Evolutionary conservation across 2,113 vertebrate species (phyloP).

Genomic region (Panthera leo): DNA sequence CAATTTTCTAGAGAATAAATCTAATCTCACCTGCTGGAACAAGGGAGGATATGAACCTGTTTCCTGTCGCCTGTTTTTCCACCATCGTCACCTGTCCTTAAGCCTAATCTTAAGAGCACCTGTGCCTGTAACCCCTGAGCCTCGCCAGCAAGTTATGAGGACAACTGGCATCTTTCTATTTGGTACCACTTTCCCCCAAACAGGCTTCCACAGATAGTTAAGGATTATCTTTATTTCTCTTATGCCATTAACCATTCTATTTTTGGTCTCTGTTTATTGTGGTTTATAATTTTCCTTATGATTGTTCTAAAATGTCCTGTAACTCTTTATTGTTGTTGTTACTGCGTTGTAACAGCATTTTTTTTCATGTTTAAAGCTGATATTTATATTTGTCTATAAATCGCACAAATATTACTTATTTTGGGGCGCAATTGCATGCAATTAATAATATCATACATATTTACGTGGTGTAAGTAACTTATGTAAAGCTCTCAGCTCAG

Average conservation of each 20-base stretch:
- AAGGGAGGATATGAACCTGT: neutral
- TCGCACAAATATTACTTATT: neutral
- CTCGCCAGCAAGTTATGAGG: neutral
- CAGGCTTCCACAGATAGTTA: neutral
- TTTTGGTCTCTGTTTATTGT: neutral
- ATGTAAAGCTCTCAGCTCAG: neutral
- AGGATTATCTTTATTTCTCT: neutral
- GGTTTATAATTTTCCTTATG: neutral
- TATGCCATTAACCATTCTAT: neutral
- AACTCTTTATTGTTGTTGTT: neutral
- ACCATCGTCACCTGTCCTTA: neutral
- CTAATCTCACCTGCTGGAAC: neutral
- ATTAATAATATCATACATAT: neutral
- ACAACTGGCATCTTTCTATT: neutral
- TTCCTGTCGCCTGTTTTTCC: neutral
- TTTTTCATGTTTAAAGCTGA: too few relatives aligned
- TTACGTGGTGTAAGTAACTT: neutral
- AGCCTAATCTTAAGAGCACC: neutral
- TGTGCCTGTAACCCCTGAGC: neutral
- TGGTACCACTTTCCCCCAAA: neutral
- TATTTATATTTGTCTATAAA: neutral
- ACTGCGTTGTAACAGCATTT: too few relatives aligned
- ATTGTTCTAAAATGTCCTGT: neutral
- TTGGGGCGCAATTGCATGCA: neutral
- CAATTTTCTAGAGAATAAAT: neutral